Base-by-base conservation (phyloP, 1,140 invertebrate genomes). In the Hetaerina americana region DNA sequence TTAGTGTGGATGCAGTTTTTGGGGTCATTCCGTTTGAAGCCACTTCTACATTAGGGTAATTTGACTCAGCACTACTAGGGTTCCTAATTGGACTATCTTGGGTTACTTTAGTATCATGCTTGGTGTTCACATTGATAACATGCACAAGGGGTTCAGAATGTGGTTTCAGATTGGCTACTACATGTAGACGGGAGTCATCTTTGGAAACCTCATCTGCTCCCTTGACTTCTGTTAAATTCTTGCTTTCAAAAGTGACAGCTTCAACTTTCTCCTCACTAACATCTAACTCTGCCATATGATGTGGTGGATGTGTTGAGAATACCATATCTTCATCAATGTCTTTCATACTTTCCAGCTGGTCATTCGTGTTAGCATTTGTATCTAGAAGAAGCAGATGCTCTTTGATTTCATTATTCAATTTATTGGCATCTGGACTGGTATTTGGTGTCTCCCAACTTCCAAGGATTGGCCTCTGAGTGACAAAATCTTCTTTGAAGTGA, bases 381-480 rank as follows among this genome's bases (percentile, higher is more conserved):
- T 12, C 15, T n/a, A n/a, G n/a, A 57, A 57, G 40, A 12, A 57
- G 40, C 3, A 57, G 40, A n/a, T 57, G 40, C 22, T 57, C 73
- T 40, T 57, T 68, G 5, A 74, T 66, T 24, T 72, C 74, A 67
- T 72, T 72, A 69, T 70, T 72, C 29, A 73, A 29, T 40, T 66
- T 67, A 71, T 73, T 75, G n/a, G 71, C 74, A 72, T 72, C 75
- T 69, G 71, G 73, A 69, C 73, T 74, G 28, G 73, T 72, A 29
- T 75, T 73, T 15, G 66, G 71, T 18, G 70, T 66, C n/a, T 74
- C 72, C 12, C 74, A 72, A 18, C 68, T 70, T 22, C 73, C 72
- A 12, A 69, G 40, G 22, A 12, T 57, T 57, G 40, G 40, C 22
- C 40, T 57, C 40, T 82, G 80, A 5, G 86, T 76, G 15, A 86